Conservation (phyloP, 2,113 vertebrate species). For the Rhinopomastus cyanomelas region DNA sequence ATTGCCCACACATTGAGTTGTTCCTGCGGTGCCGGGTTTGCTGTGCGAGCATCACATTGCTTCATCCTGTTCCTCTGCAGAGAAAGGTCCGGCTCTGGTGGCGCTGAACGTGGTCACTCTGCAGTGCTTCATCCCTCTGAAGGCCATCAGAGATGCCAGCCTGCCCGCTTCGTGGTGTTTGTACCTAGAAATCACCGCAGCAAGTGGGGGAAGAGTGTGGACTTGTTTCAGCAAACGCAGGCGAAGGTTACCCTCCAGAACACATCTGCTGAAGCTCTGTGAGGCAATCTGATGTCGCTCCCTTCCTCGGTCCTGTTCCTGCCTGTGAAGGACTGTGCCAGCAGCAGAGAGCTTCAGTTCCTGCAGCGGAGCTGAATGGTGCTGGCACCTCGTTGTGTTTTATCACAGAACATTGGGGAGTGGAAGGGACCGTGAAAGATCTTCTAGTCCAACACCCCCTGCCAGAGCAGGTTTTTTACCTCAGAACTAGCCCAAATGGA, state of each 20-base stretch:
- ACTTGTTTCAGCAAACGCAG: not conserved
- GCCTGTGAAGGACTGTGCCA: not conserved
- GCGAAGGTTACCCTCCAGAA: not conserved
- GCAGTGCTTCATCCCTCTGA: not conserved
- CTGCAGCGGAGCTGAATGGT: no score
- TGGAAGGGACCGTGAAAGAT: no score
- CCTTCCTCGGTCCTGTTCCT: not conserved
- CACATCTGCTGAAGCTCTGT: not conserved
- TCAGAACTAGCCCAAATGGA: not conserved
- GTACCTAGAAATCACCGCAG: rapidly evolving
- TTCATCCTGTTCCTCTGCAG: constrained; percentile 13
- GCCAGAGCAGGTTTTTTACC: no score
- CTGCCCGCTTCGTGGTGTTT: not conserved
- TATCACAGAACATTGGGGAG: no score
- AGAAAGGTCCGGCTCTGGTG: not conserved
- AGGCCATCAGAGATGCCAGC: rapidly evolving
- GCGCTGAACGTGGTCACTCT: not conserved
- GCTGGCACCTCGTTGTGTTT: not conserved
- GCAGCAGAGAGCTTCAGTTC: not conserved
- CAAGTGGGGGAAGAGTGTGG: rapidly evolving
- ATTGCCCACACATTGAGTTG: not conserved
- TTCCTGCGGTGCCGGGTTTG: not conserved
- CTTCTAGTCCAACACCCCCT: no score
- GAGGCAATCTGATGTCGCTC: not conserved
- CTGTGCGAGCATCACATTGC: not conserved